Evolutionary conservation across 2,113 vertebrate genomes (phyloP).

Genomic region (Euleptes europaea): DNA sequence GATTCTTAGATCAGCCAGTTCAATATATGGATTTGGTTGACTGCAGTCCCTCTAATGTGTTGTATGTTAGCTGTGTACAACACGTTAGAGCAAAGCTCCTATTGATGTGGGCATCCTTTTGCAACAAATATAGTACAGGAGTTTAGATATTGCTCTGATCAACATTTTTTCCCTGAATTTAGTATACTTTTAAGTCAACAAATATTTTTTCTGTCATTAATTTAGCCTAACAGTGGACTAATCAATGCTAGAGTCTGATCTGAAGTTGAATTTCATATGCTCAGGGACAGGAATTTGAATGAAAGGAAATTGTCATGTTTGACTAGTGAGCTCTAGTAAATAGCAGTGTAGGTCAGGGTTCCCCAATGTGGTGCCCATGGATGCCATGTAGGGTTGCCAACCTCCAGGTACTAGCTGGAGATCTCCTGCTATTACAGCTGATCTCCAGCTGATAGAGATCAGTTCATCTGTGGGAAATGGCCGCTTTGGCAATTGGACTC

Average conservation of each 20-base stretch:
- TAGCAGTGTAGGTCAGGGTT: neutral
- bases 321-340: neutral
- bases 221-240: neutral
- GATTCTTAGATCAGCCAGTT: neutral
- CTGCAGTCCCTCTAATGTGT: neutral
- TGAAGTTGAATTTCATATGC: neutral
- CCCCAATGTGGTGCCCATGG: too few species aligned
- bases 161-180: neutral
- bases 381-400: too few species aligned
- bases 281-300: neutral
- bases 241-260: neutral
- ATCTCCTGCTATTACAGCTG: too few species aligned
- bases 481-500: too few species aligned
- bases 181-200: neutral
- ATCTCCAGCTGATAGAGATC: too few species aligned
- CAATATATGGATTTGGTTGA: neutral
- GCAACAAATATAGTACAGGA: neutral
- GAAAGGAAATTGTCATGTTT: neutral
- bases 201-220: neutral
- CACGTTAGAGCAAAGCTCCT: neutral
- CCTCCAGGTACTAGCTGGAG: too few species aligned
- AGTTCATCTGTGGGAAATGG: too few species aligned
- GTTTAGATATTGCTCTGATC: neutral
- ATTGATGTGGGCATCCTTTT: neutral
- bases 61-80: neutral